These are phyloP conservation scores for Pseudorasbora parva DNA, from an alignment of 2,113 vertebrate genomes.

Conservation along the genomic window DNA sequence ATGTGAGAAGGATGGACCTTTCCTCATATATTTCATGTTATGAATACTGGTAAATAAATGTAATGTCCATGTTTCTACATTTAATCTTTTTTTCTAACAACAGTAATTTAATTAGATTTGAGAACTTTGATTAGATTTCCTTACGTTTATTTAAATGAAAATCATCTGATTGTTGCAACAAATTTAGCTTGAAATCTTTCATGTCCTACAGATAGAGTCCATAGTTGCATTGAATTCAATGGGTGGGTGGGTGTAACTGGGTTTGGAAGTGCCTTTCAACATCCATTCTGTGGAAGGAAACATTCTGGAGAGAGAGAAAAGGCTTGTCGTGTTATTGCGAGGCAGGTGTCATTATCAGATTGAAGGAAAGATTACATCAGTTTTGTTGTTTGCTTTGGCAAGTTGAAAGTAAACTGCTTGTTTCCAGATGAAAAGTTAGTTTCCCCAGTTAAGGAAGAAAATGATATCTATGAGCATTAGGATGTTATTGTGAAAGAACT, in stretches of 20 bases:
- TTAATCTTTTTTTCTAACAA: background rate
- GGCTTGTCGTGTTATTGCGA: constrained; percentile 67
- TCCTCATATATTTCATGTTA: background rate
- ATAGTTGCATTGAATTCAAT: background rate
- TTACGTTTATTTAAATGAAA: no score
- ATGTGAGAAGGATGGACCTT: background rate
- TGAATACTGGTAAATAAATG: background rate
- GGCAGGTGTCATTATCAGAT: constrained; percentile 73
- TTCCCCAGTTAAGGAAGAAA: background rate
- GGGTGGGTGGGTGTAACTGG: constrained; percentile 52
- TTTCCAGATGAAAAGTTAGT: constrained; percentile 43
- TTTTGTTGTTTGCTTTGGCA: constrained; percentile 75
- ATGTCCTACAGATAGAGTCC: background rate
- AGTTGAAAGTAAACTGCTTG: constrained; percentile 67
- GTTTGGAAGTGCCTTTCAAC: constrained; percentile 61
- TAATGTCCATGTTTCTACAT: background rate
- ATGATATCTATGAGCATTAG: background rate
- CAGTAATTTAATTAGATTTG: background rate
- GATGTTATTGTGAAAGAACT: background rate
- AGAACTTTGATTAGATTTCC: background rate
- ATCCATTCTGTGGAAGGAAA: constrained; percentile 63
- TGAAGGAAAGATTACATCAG: constrained; percentile 65
- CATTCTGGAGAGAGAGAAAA: constrained; percentile 59
- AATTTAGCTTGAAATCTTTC: background rate
- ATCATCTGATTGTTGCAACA: background rate